Conservation (phyloP, 2,888 invertebrate genomes). For the Diaphora mendica region DNA sequence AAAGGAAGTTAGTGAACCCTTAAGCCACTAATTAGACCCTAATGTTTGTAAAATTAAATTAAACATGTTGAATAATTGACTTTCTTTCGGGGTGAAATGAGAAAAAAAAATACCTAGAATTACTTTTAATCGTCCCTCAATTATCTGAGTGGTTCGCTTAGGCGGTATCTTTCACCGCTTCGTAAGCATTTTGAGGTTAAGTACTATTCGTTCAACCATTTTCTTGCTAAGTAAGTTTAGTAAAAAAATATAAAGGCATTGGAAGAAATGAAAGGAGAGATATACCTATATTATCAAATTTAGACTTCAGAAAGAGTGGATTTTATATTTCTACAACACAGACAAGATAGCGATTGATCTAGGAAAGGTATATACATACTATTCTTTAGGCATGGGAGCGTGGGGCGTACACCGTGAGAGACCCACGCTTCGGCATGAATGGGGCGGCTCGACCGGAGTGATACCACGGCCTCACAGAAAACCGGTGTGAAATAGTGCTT, state of each 20-base stretch:
- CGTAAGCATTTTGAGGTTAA: slow-evolving; percentile 15
- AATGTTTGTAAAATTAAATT: slow-evolving; percentile 56
- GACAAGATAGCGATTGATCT: too few relatives aligned
- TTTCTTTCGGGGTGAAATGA: slow-evolving; percentile 36
- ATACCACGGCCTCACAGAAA: too few relatives aligned
- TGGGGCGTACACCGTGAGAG: too few relatives aligned
- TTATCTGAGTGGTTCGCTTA: slow-evolving; percentile 53
- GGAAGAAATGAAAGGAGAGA: background rate
- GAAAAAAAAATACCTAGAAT: slow-evolving; percentile 69
- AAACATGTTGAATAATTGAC: slow-evolving; percentile 60
- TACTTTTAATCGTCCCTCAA: slow-evolving; percentile 70
- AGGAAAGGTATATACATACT: too few relatives aligned
- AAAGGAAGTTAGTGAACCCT: slow-evolving; percentile 43
- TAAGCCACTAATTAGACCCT: slow-evolving; percentile 37
- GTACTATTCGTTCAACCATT: background rate
- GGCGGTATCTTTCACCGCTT: slow-evolving; percentile 39
- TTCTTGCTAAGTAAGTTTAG: background rate
- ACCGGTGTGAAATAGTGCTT: too few relatives aligned
- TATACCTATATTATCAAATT: background rate
- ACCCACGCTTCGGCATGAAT: too few relatives aligned
- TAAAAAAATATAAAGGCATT: background rate
- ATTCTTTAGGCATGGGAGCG: too few relatives aligned
- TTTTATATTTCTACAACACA: too few relatives aligned
- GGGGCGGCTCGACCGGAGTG: too few relatives aligned
- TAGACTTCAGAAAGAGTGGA: too few relatives aligned